phyloP scores from a whole-genome alignment of 2,888 invertebrate species.

The Apoderus coryli region DNA sequence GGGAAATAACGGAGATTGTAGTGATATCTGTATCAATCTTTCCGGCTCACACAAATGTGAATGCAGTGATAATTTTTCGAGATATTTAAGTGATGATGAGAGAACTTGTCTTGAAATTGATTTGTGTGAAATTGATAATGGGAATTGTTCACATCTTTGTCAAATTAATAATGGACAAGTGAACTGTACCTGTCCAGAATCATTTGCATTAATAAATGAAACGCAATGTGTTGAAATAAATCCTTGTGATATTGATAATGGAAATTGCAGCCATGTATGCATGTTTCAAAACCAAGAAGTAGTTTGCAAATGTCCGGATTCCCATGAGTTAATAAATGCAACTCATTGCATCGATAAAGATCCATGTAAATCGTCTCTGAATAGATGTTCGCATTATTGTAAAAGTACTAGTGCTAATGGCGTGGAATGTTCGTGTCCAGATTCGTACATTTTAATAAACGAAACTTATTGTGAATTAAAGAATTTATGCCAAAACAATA shows the following conservation, averaged over 20 bases:
- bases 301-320: conserved; percentile 40
- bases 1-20: conserved; percentile 29
- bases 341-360: conserved; percentile 33
- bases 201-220: conserved; percentile 27
- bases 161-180: conserved; percentile 34
- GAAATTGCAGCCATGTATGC: conserved; percentile 23
- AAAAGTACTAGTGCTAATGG: conserved; percentile 32
- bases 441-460: conserved; percentile 26
- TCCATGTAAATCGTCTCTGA: conserved; percentile 42
- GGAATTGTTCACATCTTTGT: conserved; percentile 39
- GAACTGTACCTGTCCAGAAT: conserved; percentile 32
- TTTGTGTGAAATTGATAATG: conserved; percentile 35
- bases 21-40: conserved; percentile 30
- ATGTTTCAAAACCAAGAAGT: conserved; percentile 36
- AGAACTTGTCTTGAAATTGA: conserved; percentile 33
- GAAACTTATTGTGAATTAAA: conserved; percentile 21
- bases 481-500: conserved; percentile 30
- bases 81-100: conserved; percentile 15
- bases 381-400: conserved; percentile 49
- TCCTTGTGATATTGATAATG: conserved; percentile 21
- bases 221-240: conserved; percentile 22
- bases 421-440: conserved; percentile 34
- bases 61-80: conserved; percentile 32
- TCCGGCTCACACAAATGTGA: conserved; percentile 30
- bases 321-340: conserved; percentile 31